Percentiles rank a stretch among this genome's conserved stretches.
These are phyloP conservation scores for Sipha flava DNA, from an alignment of 1,140 invertebrate genomes.

Conservation along the genomic window DNA sequence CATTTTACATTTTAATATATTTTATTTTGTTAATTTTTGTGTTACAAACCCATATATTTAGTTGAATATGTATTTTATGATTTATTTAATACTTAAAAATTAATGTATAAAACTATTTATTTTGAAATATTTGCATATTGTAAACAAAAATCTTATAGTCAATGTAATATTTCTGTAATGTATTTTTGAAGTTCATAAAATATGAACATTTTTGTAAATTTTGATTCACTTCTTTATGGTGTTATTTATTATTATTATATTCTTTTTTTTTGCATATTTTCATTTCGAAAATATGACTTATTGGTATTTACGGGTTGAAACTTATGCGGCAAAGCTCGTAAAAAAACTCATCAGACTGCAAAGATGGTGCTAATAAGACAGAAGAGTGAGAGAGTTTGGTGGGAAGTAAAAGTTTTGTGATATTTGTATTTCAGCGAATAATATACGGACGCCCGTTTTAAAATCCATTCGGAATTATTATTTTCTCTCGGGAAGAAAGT, in stretches of 20 bases:
- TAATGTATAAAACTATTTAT: too few relatives aligned
- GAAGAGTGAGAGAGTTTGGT: neutral
- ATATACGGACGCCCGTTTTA: constrained; percentile 27
- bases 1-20: too few relatives aligned
- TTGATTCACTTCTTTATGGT: neutral
- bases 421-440: constrained; percentile 26
- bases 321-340: neutral
- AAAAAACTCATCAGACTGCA: constrained; percentile 27
- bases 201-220: neutral
- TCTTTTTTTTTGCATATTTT: neutral
- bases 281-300: neutral
- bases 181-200: neutral
- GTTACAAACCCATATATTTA: too few relatives aligned
- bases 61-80: too few relatives aligned
- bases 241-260: neutral
- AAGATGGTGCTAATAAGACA: constrained; percentile 13
- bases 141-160: neutral
- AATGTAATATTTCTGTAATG: neutral
- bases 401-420: constrained; percentile 14
- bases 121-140: neutral
- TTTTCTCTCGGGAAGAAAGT: constrained; percentile 20
- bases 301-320: constrained; percentile 24
- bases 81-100: too few relatives aligned
- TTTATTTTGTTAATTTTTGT: too few relatives aligned
- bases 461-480: constrained; percentile 32